A percentile compares a stretch with the other conserved stretches of the same genome.
Evolutionary conservation across 2,888 invertebrate species (phyloP).

Genomic region (Frankliniella intonsa): DNA sequence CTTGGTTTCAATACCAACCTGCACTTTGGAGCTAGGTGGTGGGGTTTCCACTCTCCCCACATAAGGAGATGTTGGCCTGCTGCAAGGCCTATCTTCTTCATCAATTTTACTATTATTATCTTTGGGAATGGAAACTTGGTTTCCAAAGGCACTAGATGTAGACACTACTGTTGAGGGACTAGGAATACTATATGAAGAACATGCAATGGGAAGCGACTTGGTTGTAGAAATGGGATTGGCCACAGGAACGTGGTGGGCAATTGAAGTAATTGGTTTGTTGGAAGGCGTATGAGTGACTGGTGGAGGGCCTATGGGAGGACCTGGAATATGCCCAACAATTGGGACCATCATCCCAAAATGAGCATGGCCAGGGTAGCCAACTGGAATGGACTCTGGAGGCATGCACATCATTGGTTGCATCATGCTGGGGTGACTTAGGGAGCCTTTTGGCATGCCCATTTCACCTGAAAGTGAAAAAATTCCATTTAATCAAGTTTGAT

Average conservation of each 20-base stretch:
- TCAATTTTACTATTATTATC: neutral
- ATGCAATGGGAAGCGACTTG: neutral
- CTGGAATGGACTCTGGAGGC: neutral
- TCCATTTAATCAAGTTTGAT: neutral
- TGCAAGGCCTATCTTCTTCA: neutral
- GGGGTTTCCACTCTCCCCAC: neutral
- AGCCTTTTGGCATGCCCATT: neutral
- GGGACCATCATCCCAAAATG: conserved; percentile 13
- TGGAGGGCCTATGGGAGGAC: neutral
- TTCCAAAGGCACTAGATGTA: too few species aligned
- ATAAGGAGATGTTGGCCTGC: neutral
- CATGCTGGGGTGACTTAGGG: neutral
- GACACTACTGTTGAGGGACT: neutral
- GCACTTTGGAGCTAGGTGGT: neutral
- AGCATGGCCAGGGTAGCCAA: neutral
- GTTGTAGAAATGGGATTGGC: neutral
- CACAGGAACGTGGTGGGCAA: neutral
- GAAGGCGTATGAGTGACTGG: neutral
- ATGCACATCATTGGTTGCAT: neutral
- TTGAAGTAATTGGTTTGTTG: neutral
- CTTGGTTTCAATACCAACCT: too few species aligned
- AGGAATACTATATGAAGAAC: neutral
- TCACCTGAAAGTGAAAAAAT: neutral
- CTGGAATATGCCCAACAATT: neutral
- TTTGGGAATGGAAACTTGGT: neutral